Evolutionary conservation across 2,113 vertebrate genomes (phyloP), one percentile per base, ranked within the genome.

Genomic region (Apeltes quadracus): DNA sequence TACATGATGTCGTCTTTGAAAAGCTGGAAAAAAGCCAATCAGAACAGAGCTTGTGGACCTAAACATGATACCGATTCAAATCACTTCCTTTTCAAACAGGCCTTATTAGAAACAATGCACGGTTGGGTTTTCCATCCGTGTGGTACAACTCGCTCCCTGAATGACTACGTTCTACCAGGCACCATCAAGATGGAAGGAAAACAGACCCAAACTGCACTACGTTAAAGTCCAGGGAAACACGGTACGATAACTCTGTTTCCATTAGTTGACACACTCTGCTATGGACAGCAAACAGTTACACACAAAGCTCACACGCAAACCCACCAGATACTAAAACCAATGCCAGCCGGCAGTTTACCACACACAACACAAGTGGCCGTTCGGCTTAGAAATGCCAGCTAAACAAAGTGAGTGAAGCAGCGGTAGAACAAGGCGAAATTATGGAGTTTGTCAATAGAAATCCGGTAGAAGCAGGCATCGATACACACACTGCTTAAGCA

Each of bases 1-100:
- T 99, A 99, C 82, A 95, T 94, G 84, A 99, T 97, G 86, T 99
- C 98, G 85, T 99, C 98, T 93, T 98, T 98, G 88, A 98, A 99
- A 84, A 99, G 96, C 98, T 99, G 76, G 1, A 51, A n/a, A 11
- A 44, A 3, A 73, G 43, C 18, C n/a, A 70, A 61, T 56, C 38
- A 68, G 9, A 80, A 69, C 9, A 13, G 38, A 43, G 20, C 29
- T 32, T 3, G 29, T 32, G 3, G 29, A 5, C 29, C 29, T 32
- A 32, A 32, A 32, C 5, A 32, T 32, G 29, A 5, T 32, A 32
- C 29, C 3, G 29, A 32, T 4, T 51, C 23, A 5, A 50, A 65
- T 36, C 44, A 36, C 29, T 56, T 59, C 2, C 2, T 8, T 16
- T 41, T 41, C 9, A 15, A 41, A 41, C 10, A 67, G 36, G 34